Conservation (phyloP, 2,797 vertebrate species). For the Enteromius afrohamiltoni region DNA sequence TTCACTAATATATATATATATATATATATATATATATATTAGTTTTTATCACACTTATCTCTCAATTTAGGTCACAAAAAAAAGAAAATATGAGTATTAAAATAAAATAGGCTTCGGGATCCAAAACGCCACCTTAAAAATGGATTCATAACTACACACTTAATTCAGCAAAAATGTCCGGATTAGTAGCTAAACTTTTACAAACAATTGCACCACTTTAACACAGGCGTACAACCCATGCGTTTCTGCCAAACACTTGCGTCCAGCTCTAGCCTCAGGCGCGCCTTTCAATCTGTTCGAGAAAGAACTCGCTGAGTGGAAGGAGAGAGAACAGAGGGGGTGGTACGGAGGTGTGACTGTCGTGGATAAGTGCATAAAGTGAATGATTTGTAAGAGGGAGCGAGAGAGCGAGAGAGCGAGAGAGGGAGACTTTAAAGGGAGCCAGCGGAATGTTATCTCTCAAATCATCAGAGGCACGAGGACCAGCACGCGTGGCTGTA, state of each 20-base stretch:
- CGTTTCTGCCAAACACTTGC: slow-evolving; percentile 13
- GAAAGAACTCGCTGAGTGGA: slow-evolving; percentile 41
- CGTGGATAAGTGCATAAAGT: slow-evolving; percentile 40
- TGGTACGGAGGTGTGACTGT: slow-evolving; percentile 46
- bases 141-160: not conserved
- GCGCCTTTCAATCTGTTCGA: slow-evolving; percentile 38
- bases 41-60: not conserved
- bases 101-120: not conserved
- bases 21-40: too few species aligned
- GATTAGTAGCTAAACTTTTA: not conserved
- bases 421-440: slow-evolving; percentile 63
- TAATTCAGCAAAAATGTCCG: not conserved
- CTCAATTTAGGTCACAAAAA: not conserved
- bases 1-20: too few species aligned
- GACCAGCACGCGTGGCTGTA: slow-evolving; percentile 40
- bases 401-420: slow-evolving; percentile 59
- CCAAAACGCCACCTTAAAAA: not conserved
- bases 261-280: slow-evolving; percentile 31
- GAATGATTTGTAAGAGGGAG: slow-evolving; percentile 39
- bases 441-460: slow-evolving; percentile 54
- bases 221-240: slow-evolving; percentile 15
- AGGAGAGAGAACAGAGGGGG: slow-evolving; percentile 24
- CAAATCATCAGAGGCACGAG: slow-evolving; percentile 52
- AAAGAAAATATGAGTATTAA: not conserved
- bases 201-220: slow-evolving; percentile 9